These are phyloP conservation scores for Euglossa dilemma DNA, from an alignment of 1,140 invertebrate genomes.

Conservation along the genomic window DNA sequence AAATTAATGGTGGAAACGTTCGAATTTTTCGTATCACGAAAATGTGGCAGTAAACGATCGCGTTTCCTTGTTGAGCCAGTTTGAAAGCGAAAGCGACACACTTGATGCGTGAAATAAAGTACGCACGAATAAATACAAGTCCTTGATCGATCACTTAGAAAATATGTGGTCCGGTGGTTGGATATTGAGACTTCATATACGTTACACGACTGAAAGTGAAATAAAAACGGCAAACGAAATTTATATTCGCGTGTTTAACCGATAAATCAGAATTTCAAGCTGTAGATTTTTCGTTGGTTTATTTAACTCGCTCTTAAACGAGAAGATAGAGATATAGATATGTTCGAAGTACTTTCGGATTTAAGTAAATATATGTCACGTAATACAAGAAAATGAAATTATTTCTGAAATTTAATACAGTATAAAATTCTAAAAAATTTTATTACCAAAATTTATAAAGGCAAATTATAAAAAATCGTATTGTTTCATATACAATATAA, in stretches of 20 bases:
- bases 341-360: no score
- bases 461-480: no score
- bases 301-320: no score
- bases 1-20: neutral
- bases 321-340: no score
- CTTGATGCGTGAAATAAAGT: conserved; percentile 2
- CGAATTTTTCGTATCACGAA: neutral
- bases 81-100: conserved; percentile 10
- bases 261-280: no score
- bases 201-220: neutral
- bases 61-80: neutral
- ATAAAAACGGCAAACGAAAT: neutral
- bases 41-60: neutral
- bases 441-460: no score
- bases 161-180: neutral
- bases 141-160: conserved; percentile 1
- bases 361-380: no score
- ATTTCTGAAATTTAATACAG: no score
- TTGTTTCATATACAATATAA: no score
- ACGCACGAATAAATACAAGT: neutral
- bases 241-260: neutral
- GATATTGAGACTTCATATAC: neutral
- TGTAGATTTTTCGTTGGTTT: no score
- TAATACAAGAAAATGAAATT: no score
- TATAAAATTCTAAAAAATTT: no score